Evolutionary conservation across 1,140 invertebrate species (phyloP).

Genomic region (Zaprionus davidi): DNA sequence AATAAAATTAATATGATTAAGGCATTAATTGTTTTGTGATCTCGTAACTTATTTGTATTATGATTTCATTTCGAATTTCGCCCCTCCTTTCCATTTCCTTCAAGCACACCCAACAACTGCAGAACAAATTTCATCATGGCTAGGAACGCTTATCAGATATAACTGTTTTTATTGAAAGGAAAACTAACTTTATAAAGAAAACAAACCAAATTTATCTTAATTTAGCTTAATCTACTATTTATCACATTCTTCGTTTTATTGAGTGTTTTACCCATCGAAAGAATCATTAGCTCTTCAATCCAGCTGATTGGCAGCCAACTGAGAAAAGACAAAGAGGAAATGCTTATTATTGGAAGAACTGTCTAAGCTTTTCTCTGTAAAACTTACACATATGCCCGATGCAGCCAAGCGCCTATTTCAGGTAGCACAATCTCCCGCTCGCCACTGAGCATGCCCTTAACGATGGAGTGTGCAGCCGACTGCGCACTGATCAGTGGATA

Average conservation of each 20-base stretch:
- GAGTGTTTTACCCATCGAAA: not conserved
- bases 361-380: not conserved
- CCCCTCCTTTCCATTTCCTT: too few relatives aligned
- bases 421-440: slow-evolving; percentile 59
- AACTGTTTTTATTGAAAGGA: too few relatives aligned
- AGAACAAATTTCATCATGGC: too few relatives aligned
- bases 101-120: too few relatives aligned
- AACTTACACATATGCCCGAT: slow-evolving; percentile 31
- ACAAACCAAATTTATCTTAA: not conserved
- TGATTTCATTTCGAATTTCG: too few relatives aligned
- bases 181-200: too few relatives aligned
- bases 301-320: slow-evolving; percentile 41
- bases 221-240: not conserved
- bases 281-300: slow-evolving; percentile 26
- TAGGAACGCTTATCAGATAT: too few relatives aligned
- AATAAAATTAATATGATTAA: too few relatives aligned
- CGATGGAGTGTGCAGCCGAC: slow-evolving; percentile 40
- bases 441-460: slow-evolving; percentile 54
- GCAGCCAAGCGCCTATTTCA: not conserved
- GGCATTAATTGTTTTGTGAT: too few relatives aligned
- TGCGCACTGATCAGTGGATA: slow-evolving; percentile 56
- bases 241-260: not conserved
- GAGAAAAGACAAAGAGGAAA: not conserved
- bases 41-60: too few relatives aligned
- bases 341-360: not conserved